Conservation (phyloP, 1,140 invertebrate genomes). For the Hyposmocoma kahamanoa region DNA sequence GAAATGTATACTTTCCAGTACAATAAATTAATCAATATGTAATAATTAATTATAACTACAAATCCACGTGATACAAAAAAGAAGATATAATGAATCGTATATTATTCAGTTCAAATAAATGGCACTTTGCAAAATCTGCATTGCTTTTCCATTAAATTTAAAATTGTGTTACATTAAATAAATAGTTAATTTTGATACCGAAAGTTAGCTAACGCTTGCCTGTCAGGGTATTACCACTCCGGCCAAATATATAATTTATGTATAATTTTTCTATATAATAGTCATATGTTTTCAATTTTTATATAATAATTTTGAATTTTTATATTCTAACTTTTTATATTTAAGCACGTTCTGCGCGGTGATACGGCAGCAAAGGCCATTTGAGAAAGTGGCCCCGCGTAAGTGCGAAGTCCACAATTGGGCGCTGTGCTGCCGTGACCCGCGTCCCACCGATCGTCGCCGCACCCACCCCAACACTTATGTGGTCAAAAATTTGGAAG, state of each 20-base stretch:
- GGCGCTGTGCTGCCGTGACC: constrained; percentile 21
- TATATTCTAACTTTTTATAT: constrained; percentile 63
- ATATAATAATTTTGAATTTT: constrained; percentile 72
- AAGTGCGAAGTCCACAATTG: too few relatives aligned
- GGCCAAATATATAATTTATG: constrained; percentile 70
- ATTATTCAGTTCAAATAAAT: constrained; percentile 51
- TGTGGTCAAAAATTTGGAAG: constrained; percentile 73
- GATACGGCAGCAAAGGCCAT: too few relatives aligned
- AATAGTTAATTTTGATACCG: constrained; percentile 67
- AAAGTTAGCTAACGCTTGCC: constrained; percentile 66
- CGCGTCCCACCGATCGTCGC: constrained; percentile 42
- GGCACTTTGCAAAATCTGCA: constrained; percentile 52
- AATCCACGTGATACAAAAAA: constrained; percentile 53
- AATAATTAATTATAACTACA: constrained; percentile 65
- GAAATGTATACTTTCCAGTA: constrained; percentile 57
- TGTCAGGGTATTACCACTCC: constrained; percentile 69
- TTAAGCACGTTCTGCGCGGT: constrained; percentile 52
- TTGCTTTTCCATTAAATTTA: constrained; percentile 3
- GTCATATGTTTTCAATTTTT: constrained; percentile 69
- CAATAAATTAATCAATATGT: constrained; percentile 65
- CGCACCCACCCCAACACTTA: constrained; percentile 67
- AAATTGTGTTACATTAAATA: constrained; percentile 17
- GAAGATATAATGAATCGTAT: constrained; percentile 10
- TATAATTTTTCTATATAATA: constrained; percentile 71
- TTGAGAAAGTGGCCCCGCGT: too few relatives aligned